These are phyloP conservation scores for Drosophila bifasciata DNA, from an alignment of 1,140 invertebrate genomes.

Conservation along the genomic window DNA sequence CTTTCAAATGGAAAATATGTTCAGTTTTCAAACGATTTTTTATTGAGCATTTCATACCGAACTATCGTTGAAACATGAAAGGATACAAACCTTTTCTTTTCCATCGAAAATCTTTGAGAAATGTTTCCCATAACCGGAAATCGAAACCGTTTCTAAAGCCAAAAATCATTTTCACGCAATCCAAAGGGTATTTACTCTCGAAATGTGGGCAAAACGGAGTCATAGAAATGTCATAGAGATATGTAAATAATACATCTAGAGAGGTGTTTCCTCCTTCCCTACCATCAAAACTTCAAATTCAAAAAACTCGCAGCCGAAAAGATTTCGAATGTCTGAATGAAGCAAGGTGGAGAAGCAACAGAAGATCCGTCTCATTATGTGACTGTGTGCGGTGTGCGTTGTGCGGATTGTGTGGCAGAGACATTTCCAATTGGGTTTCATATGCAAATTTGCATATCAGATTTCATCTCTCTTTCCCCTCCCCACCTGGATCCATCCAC, in stretches of 20 bases:
- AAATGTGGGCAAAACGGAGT: too few relatives aligned
- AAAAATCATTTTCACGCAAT: too few relatives aligned
- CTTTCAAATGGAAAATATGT: too few relatives aligned
- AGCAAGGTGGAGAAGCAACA: slow-evolving; percentile 6
- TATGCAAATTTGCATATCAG: slow-evolving; percentile 41
- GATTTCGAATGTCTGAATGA: background rate
- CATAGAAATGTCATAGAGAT: too few relatives aligned
- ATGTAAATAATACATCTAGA: too few relatives aligned
- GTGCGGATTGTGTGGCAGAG: slow-evolving; percentile 35
- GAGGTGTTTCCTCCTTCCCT: background rate
- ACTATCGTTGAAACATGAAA: background rate
- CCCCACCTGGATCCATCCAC: background rate
- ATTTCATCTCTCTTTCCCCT: slow-evolving; percentile 26
- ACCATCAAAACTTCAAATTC: background rate
- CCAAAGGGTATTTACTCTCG: too few relatives aligned
- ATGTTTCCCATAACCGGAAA: too few relatives aligned
- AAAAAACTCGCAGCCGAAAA: background rate
- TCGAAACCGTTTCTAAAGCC: too few relatives aligned
- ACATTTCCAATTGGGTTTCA: slow-evolving; percentile 49
- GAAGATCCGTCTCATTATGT: slow-evolving; percentile 30
- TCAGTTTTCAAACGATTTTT: background rate
- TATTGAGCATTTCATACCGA: background rate
- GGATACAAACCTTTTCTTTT: too few relatives aligned
- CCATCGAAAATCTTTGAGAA: too few relatives aligned
- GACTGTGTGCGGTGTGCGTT: background rate